A percentile compares a stretch with the other conserved stretches of the same genome.
phyloP scores from a whole-genome alignment of 2,113 vertebrate genomes.

The Etheostoma spectabile region DNA sequence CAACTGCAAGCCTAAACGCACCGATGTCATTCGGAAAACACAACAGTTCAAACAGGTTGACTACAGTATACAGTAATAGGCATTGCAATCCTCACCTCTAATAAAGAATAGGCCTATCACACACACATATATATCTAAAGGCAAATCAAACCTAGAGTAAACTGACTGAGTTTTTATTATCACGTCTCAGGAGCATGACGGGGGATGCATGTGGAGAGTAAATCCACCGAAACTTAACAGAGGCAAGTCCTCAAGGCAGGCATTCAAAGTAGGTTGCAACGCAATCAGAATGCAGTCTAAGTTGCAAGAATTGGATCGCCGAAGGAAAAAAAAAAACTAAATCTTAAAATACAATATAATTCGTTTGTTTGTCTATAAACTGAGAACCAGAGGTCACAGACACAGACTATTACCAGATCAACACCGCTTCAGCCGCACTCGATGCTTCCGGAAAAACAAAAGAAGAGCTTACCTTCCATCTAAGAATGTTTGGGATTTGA shows the following conservation, averaged over 20 bases:
- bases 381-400: constrained; percentile 14
- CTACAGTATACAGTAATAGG: too few species aligned
- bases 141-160: background rate
- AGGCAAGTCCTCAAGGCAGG: background rate
- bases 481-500: constrained; percentile 1
- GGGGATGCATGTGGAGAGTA: background rate
- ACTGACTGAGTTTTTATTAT: constrained; percentile 12
- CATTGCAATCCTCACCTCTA: background rate
- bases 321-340: background rate
- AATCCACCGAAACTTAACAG: constrained; percentile 32
- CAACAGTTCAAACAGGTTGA: background rate
- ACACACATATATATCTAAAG: background rate
- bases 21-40: constrained; percentile 20
- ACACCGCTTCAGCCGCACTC: constrained; percentile 6
- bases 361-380: background rate
- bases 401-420: background rate
- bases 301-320: background rate
- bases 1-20: background rate
- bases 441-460: background rate
- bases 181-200: constrained; percentile 1
- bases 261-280: background rate
- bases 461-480: constrained; percentile 67
- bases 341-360: background rate
- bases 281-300: constrained; percentile 4
- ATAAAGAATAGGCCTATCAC: background rate